Evolutionary conservation across 2,797 vertebrate species (phyloP), one percentile per base, ranked within the genome.

Genomic region (Acipenser transmontanus): DNA sequence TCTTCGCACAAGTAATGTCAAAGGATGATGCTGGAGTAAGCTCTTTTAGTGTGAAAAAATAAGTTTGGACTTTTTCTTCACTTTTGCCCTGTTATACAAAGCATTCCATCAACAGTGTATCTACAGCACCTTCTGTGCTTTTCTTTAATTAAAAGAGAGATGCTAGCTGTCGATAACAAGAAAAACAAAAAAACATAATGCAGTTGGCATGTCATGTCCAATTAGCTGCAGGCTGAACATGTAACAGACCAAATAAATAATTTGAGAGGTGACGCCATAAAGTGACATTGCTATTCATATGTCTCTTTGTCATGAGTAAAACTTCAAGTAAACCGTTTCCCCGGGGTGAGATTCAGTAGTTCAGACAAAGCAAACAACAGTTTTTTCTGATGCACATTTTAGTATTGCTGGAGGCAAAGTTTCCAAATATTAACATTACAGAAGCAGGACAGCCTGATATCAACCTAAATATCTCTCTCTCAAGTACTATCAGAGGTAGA

Each of bases 341-440:
- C 91, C 74, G 70, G 89, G 90, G 92, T 85, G 77, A 91, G 82
- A 89, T 82, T 78, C 82, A 82, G 87, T 81, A 89, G 91, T 93
- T 94, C 91, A 94, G 93, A 95, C 87, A 90, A 86, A 89, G 92
- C 91, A 91, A 95, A 94, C 91, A 92, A 92, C 88, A 86, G 88
- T 88, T 94, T 93, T 91, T 91, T 93, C 85, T 91, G 91, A 92
- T 89, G 90, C 87, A 85, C 91, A 87, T 86, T 93, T 95, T 93
- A 94, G 91, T 90, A 88, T 87, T 82, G 92, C 94, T 95, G 81
- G 82, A 93, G 95, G 94, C 91, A 85, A 91, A 82, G 85, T 85
- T 91, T 81, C 88, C 77, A 34, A 34, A 34, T 34, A 34, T 34
- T 34, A 34, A 34, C 34, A 34, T 4, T 4, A 34, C 34, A 3